Percentiles rank a stretch among this genome's conserved stretches.
These are phyloP conservation scores for Diaperis boleti DNA, from an alignment of 2,888 invertebrate species.

Conservation along the genomic window DNA sequence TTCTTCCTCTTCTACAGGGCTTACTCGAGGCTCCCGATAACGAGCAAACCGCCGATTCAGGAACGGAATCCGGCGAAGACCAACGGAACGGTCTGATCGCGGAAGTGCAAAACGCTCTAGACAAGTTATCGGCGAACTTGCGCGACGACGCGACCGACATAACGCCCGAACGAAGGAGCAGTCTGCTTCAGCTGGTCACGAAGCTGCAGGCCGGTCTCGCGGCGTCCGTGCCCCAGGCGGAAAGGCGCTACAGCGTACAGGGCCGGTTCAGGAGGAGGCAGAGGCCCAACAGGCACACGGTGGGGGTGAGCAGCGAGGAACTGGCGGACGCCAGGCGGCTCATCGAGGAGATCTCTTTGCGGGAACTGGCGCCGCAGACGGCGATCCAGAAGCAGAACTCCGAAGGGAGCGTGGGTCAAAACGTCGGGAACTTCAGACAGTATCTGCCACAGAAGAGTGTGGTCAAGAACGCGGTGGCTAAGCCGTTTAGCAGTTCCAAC, in stretches of 20 bases:
- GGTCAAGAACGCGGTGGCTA: conserved; percentile 64
- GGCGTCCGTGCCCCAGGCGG: conserved; percentile 56
- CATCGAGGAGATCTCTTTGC: conserved; percentile 74
- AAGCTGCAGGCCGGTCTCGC: conserved; percentile 73
- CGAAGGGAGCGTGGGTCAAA: conserved; percentile 63
- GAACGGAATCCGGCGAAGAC: conserved; percentile 79
- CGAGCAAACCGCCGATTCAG: conserved; percentile 71
- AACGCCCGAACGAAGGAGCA: conserved; percentile 80
- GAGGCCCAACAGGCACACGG: conserved; percentile 81
- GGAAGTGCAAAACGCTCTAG: conserved; percentile 66
- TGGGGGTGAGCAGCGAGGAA: conserved; percentile 86
- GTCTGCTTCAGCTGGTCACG: conserved; percentile 79
- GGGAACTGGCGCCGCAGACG: conserved; percentile 57
- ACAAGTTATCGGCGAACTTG: conserved; percentile 63
- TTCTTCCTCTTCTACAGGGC: conserved; percentile 77
- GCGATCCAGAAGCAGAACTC: conserved; percentile 67
- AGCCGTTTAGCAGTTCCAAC: conserved; percentile 62
- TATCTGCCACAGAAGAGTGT: conserved; percentile 43
- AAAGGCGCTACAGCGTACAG: conserved; percentile 62
- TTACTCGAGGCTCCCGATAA: conserved; percentile 69
- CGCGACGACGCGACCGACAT: conserved; percentile 64
- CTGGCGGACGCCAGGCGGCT: conserved; percentile 82
- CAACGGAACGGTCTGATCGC: conserved; percentile 70
- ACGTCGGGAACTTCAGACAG: conserved; percentile 30
- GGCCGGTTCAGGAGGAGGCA: conserved; percentile 71